Conservation (phyloP, 2,888 invertebrate species). For the Fissipunctia ypsillon region DNA sequence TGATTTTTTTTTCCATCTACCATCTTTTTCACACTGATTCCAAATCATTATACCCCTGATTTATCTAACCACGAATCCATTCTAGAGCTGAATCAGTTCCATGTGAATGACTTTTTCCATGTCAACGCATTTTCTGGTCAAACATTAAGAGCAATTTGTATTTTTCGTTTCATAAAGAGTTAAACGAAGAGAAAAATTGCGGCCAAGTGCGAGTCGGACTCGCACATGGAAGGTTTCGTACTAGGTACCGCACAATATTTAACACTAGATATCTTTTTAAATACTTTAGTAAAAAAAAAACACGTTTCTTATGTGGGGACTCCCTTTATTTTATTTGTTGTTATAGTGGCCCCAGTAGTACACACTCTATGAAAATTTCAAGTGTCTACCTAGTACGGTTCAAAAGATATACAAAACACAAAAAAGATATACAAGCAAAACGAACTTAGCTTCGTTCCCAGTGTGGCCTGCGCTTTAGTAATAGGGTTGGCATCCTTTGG, state of each 20-base stretch:
- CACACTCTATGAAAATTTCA: not conserved
- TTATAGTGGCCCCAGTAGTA: no score
- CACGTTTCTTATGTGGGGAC: not conserved
- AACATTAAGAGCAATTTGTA: conserved; percentile 77
- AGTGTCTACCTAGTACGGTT: no score
- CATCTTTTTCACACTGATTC: conserved; percentile 54
- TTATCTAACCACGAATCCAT: conserved; percentile 80
- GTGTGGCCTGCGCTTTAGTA: not conserved
- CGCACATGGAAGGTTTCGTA: no score
- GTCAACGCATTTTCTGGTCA: conserved; percentile 79
- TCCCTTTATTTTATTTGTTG: not conserved
- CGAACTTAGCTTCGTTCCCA: no score
- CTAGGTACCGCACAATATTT: no score
- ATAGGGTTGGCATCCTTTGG: not conserved
- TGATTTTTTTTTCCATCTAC: no score
- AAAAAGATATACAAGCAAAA: no score
- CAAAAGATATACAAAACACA: no score
- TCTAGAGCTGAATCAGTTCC: conserved; percentile 82
- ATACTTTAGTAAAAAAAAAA: not conserved
- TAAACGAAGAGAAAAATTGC: conserved; percentile 57
- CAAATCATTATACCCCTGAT: conserved; percentile 72
- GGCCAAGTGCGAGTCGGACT: not conserved
- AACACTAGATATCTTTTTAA: not conserved
- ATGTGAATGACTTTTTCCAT: conserved; percentile 82
- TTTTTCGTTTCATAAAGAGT: conserved; percentile 70